Percentiles rank a stretch among this genome's conserved stretches.
Evolutionary conservation across 2,113 vertebrate genomes (phyloP).

Genomic region (Calidris pugnax): DNA sequence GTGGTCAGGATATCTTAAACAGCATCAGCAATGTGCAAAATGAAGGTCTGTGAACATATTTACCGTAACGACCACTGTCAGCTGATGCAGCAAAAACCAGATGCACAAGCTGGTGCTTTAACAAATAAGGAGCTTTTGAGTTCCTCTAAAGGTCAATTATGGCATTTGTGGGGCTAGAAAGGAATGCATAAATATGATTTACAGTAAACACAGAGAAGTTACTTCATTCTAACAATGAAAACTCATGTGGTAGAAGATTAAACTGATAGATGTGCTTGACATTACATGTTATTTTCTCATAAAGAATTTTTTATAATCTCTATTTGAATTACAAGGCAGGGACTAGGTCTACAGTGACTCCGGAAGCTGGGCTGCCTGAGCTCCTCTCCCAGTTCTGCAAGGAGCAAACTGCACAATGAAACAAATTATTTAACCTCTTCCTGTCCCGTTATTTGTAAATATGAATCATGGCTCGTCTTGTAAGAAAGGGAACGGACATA

Average conservation of each 20-base stretch:
- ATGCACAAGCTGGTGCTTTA: not conserved
- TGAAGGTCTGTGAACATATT: not conserved
- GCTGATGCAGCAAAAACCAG: not conserved
- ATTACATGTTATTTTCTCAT: not conserved
- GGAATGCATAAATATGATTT: not conserved
- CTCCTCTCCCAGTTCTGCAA: not conserved
- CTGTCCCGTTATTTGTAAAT: not conserved
- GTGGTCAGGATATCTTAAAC: not conserved
- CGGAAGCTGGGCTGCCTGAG: not conserved
- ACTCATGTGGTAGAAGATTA: not conserved
- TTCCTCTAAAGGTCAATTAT: conserved; percentile 14
- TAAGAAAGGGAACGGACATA: not conserved
- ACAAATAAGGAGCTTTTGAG: not conserved
- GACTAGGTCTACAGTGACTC: not conserved
- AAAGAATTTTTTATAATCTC: not conserved
- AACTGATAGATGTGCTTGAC: not conserved
- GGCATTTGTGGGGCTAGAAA: not conserved
- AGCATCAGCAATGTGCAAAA: not conserved
- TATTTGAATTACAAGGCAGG: not conserved
- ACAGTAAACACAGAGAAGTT: not conserved
- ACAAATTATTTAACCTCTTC: not conserved
- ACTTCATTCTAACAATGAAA: not conserved
- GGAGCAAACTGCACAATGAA: not conserved
- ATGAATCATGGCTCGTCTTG: not conserved
- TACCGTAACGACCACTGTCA: not conserved